These are phyloP conservation scores for Pandemis corylana DNA, from an alignment of 2,888 invertebrate species.

Conservation along the genomic window DNA sequence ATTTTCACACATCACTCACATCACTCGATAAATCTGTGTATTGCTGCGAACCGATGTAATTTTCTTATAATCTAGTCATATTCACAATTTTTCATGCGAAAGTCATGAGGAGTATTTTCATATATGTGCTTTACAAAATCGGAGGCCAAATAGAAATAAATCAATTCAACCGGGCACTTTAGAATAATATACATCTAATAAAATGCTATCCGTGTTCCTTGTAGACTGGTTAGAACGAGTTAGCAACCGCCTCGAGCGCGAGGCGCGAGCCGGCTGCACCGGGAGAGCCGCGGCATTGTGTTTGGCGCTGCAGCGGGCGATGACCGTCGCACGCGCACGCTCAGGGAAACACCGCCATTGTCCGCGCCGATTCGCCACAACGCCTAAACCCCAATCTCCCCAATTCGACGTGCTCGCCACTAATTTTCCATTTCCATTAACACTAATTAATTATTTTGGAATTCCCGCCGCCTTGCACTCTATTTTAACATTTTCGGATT, in stretches of 20 bases:
- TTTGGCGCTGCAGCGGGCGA: neutral
- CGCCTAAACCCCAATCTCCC: constrained; percentile 14
- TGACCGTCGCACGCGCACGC: constrained; percentile 3
- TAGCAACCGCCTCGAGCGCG: neutral
- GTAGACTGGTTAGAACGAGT: neutral
- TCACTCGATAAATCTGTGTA: too few relatives aligned
- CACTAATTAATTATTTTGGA: constrained; percentile 5
- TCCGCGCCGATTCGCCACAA: constrained; percentile 7
- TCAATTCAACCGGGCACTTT: too few relatives aligned
- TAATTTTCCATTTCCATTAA: constrained; percentile 11
- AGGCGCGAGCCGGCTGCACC: neutral
- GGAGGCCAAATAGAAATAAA: too few relatives aligned
- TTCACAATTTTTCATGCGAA: too few relatives aligned
- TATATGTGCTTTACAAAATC: too few relatives aligned
- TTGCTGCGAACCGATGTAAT: too few relatives aligned
- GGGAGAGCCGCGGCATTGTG: neutral
- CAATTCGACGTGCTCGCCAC: constrained; percentile 22
- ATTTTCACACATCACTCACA: too few relatives aligned
- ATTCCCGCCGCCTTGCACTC: constrained; percentile 19
- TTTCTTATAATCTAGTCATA: too few relatives aligned
- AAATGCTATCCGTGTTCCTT: too few relatives aligned
- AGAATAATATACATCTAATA: too few relatives aligned
- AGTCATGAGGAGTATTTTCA: too few relatives aligned
- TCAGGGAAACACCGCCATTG: constrained; percentile 12
- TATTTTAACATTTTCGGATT: constrained; percentile 2